phyloP scores from a whole-genome alignment of 2,888 invertebrate genomes.

The Lasioglossum oenotherae region DNA sequence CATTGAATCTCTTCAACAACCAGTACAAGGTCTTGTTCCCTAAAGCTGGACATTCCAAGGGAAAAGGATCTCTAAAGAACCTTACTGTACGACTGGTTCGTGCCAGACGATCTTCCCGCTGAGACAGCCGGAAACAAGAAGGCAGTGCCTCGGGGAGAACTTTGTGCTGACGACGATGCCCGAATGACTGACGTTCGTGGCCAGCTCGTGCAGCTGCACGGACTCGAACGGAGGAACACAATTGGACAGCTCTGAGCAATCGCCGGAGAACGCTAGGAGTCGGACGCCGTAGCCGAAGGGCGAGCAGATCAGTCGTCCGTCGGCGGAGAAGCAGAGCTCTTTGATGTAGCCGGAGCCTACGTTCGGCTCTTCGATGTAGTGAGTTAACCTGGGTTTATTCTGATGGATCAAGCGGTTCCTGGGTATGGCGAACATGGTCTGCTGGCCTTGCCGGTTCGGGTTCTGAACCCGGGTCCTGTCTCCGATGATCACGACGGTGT shows the following conservation, averaged over 20 bases:
- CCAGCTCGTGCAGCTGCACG: slow-evolving; percentile 88
- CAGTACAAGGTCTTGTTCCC: not conserved
- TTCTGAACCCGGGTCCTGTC: slow-evolving; percentile 76
- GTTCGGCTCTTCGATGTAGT: slow-evolving; percentile 94
- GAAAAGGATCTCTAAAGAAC: slow-evolving; percentile 18
- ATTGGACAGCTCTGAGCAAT: slow-evolving; percentile 92
- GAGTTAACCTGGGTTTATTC: slow-evolving; percentile 92
- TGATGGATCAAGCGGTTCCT: slow-evolving; percentile 86
- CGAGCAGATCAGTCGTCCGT: slow-evolving; percentile 95
- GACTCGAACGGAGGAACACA: slow-evolving; percentile 86
- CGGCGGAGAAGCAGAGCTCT: slow-evolving; percentile 95
- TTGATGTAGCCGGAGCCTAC: slow-evolving; percentile 96
- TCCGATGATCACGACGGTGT: slow-evolving; percentile 82
- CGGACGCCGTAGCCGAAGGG: slow-evolving; percentile 95
- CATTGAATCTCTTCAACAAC: not conserved
- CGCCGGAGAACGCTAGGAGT: slow-evolving; percentile 91
- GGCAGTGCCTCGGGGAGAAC: slow-evolving; percentile 94
- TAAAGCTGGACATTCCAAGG: slow-evolving; percentile 16
- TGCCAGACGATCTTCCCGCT: slow-evolving; percentile 96
- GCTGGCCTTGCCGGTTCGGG: slow-evolving; percentile 76
- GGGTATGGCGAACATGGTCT: slow-evolving; percentile 81
- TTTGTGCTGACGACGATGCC: slow-evolving; percentile 95
- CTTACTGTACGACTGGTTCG: slow-evolving; percentile 87
- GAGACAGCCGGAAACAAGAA: slow-evolving; percentile 96
- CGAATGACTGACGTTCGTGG: slow-evolving; percentile 90